Evolutionary conservation across 2,888 invertebrate species (phyloP).

Genomic region (Drosophila neonasuta): DNA sequence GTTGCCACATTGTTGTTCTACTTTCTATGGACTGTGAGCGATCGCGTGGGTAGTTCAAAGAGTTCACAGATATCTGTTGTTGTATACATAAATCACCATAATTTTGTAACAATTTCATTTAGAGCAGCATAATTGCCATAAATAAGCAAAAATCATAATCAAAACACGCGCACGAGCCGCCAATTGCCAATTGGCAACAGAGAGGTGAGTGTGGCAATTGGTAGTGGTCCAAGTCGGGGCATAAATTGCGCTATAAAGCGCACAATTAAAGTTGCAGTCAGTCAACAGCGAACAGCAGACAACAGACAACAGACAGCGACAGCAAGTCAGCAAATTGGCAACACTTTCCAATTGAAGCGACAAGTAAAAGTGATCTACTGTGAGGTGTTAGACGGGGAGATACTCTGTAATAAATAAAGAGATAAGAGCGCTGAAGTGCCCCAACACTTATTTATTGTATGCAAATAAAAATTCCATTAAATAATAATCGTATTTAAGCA

Average conservation of each 20-base stretch:
- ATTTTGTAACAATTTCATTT: conserved; percentile 74
- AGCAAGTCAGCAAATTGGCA: conserved; percentile 70
- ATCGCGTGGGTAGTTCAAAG: conserved; percentile 60
- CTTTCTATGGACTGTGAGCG: conserved; percentile 55
- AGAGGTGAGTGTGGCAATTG: conserved; percentile 16
- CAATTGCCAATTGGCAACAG: conserved; percentile 33
- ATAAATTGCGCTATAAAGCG: conserved; percentile 76
- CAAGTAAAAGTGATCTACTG: conserved; percentile 50
- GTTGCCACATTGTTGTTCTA: conserved; percentile 56
- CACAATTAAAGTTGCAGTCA: conserved; percentile 71
- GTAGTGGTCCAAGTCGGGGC: conserved; percentile 52
- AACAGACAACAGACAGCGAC: conserved; percentile 25
- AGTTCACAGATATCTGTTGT: conserved; percentile 32
- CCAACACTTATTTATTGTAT: no score
- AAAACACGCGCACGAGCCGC: conserved; percentile 55
- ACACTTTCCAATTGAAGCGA: conserved; percentile 72
- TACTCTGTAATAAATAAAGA: conserved; percentile 8
- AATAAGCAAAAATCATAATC: conserved; percentile 67
- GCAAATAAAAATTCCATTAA: no score
- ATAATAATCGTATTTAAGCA: no score
- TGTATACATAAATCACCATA: conserved; percentile 44
- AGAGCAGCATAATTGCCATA: conserved; percentile 64
- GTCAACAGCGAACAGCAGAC: conserved; percentile 37
- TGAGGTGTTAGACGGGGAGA: background rate
- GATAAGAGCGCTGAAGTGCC: no score